A percentile compares a stretch with the other conserved stretches of the same genome.
These are phyloP conservation scores for Chrysomela aeneicollis DNA, from an alignment of 2,888 invertebrate genomes.

Conservation along the genomic window DNA sequence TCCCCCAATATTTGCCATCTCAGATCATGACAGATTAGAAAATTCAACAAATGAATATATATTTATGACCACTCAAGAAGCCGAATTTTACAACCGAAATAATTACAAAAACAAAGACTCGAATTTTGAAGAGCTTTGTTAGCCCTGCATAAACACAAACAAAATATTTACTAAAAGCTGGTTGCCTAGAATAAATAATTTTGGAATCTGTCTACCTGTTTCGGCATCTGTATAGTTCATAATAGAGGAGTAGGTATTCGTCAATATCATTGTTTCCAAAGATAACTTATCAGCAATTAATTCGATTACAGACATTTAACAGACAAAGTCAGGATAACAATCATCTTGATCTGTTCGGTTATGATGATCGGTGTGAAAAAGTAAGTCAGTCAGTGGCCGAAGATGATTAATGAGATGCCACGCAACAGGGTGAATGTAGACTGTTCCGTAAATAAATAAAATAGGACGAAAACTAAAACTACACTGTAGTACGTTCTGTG, in stretches of 20 bases:
- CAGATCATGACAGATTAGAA: conserved; percentile 30
- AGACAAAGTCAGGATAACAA: too few relatives aligned
- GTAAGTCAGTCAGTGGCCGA: too few relatives aligned
- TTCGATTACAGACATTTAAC: neutral
- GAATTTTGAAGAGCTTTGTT: conserved; percentile 34
- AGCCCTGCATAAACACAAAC: conserved; percentile 34
- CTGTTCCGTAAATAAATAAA: conserved; percentile 26
- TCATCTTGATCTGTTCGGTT: too few relatives aligned
- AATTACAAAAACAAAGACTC: conserved; percentile 40
- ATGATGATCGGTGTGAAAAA: too few relatives aligned
- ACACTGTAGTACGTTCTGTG: conserved; percentile 26
- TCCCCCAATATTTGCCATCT: conserved; percentile 19
- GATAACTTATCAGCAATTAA: too few relatives aligned
- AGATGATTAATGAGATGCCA: neutral
- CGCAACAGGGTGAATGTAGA: conserved; percentile 8
- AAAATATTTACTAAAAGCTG: conserved; percentile 32
- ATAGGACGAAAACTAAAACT: conserved; percentile 22
- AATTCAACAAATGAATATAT: conserved; percentile 26
- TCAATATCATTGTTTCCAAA: too few relatives aligned
- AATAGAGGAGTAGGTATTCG: too few relatives aligned
- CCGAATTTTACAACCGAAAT: conserved; percentile 35
- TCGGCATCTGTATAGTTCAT: neutral
- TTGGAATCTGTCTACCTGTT: conserved; percentile 16
- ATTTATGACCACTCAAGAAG: conserved; percentile 35
- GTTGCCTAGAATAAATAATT: conserved; percentile 35